Evolutionary conservation across 2,797 vertebrate species (phyloP).

Genomic region (Zenarchopterus dispar): DNA sequence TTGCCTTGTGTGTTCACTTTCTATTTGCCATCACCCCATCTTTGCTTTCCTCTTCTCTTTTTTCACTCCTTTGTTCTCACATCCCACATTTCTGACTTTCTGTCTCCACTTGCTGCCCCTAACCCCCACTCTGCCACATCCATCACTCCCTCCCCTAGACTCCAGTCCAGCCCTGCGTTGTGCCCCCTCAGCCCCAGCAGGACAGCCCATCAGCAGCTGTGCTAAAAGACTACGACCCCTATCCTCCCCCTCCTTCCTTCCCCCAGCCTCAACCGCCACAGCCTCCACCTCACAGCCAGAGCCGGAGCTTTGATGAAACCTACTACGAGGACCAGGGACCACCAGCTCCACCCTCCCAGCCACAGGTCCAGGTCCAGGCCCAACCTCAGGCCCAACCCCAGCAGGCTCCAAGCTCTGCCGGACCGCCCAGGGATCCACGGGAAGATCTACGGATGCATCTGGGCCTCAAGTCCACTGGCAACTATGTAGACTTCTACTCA

Average conservation of each 20-base stretch:
- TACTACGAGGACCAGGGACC: constrained; percentile 76
- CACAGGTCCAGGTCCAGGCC: constrained; percentile 58
- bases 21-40: constrained; percentile 21
- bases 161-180: constrained; percentile 66
- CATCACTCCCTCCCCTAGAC: constrained; percentile 46
- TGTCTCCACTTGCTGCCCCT: constrained; percentile 26
- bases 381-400: constrained; percentile 85
- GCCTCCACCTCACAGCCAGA: constrained; percentile 78
- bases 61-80: constrained; percentile 17
- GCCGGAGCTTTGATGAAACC: constrained; percentile 73
- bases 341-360: constrained; percentile 51
- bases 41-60: constrained; percentile 18
- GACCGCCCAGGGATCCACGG: constrained; percentile 70
- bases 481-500: constrained; percentile 99
- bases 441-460: constrained; percentile 97
- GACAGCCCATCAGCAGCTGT: constrained; percentile 69
- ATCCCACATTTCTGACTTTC: constrained; percentile 22
- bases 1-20: constrained; percentile 42
- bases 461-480: constrained; percentile 99
- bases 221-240: constrained; percentile 81
- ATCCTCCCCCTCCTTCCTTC: constrained; percentile 78
- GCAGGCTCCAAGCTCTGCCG: constrained; percentile 84
- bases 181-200: constrained; percentile 73
- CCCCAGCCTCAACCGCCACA: constrained; percentile 76
- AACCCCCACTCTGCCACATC: constrained; percentile 5